Base-by-base conservation (phyloP, 2,113 vertebrate genomes). In the Leptobrachium leishanense region DNA sequence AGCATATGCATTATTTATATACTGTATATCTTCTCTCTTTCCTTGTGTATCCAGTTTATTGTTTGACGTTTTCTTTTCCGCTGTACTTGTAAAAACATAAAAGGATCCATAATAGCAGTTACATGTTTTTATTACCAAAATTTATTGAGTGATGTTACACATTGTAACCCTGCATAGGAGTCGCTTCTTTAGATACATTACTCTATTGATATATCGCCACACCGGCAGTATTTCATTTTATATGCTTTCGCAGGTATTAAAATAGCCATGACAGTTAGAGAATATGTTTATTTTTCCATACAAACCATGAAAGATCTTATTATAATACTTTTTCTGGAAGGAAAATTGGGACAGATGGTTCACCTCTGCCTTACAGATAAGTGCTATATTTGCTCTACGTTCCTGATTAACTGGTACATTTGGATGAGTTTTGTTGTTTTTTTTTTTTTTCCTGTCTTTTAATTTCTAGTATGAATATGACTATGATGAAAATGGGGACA, bases 381-480 rank as follows among this genome's bases (percentile, higher is more conserved):
- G 20, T 31, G 20, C 20, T 31, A 31, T 31, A 31, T 31, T 31
- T 31, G 20, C 20, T 31, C 20, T 31, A 31, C 20, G 20, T 31
- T 31, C 20, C 20, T 31, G 20, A 31, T 31, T 31, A 31, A 31
- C 20, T 31, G 20, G 20, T 31, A 31, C 20, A 31, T 31, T 31
- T 31, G 20, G 20, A 31, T 31, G 20, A 31, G 20, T 31, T 31
- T 31, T 31, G 20, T 31, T 31, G 20, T 31, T 31, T 31, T 31
- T 31, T 31, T 31, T 31, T 31, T 31, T 31, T 31, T 31, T 31
- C 20, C 20, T 50, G 46, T 8, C 81, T 82, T 84, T 85, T 72
- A 79, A 43, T 69, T 84, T 88, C 57, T 83, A 95, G 94, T 94
- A 93, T 82, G 92, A 93, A 73, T 95, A 95, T 64, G 92, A 95